phyloP scores from a whole-genome alignment of 2,113 vertebrate genomes.

The Rostratula benghalensis region DNA sequence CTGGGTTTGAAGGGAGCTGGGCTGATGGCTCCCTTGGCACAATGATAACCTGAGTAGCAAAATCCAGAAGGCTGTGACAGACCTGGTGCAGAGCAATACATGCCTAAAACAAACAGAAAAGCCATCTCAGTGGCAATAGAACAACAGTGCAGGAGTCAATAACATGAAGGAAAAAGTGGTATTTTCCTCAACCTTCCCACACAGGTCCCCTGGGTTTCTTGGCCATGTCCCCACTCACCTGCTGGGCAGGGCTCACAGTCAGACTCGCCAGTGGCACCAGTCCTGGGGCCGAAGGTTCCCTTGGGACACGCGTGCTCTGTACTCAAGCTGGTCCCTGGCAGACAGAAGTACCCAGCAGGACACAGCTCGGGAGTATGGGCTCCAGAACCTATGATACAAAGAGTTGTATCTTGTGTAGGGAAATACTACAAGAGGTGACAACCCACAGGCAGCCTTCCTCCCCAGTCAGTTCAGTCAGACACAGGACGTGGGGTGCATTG shows the following conservation, averaged over 20 bases:
- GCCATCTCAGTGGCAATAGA: too few relatives aligned
- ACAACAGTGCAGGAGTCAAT: rapidly evolving
- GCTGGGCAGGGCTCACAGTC: constrained; percentile 85
- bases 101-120: constrained; percentile 71
- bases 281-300: constrained; percentile 80
- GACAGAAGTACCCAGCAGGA: constrained; percentile 83
- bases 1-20: constrained; percentile 80
- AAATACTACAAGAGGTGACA: neutral
- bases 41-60: constrained; percentile 84
- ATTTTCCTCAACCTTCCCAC: neutral
- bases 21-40: constrained; percentile 79
- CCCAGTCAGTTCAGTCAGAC: neutral
- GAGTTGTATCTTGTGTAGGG: neutral
- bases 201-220: neutral
- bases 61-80: constrained; percentile 80
- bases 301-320: constrained; percentile 80
- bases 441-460: neutral
- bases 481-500: neutral
- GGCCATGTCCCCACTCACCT: constrained; percentile 66
- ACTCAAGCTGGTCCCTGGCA: constrained; percentile 73
- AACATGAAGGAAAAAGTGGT: rapidly evolving
- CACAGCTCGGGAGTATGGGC: constrained; percentile 71
- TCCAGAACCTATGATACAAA: constrained; percentile 59
- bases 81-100: constrained; percentile 84
- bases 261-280: constrained; percentile 68